Evolutionary conservation across 2,113 vertebrate genomes (phyloP), one percentile per base, ranked within the genome.

Genomic region (Rhineura floridana): DNA sequence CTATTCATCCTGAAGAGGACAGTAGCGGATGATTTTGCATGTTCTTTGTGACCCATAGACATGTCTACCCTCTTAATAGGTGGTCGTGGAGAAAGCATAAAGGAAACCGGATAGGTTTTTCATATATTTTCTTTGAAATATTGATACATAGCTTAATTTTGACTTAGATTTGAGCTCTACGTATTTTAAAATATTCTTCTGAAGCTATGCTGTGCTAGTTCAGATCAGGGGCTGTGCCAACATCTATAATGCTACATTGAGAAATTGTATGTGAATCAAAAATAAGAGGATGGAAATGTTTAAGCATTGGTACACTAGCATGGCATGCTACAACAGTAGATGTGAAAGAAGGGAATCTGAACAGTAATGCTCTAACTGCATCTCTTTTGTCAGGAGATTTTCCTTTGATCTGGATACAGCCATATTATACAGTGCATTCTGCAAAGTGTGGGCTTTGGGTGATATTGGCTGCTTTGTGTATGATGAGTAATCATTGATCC

Each of bases 1-100:
- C 83, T 3, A 4, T 94, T 93, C 92, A 95, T 94, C 77, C 88
- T 92, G 83, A 93, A 92, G 89, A 93, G 93, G 93, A 85, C 95
- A 93, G 91, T 85, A 91, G 87, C 42, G 81, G 92, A 90, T 91
- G 93, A 91, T 94, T 50, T 96, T 39, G 13, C 36, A 48, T 10
- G 8, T 10, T 39, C 6, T 17, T 36, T 36, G 21, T 81, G 73
- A 86, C 82, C 93, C 94, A 91, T 90, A 92, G 94, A 86, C 46
- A 70, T 79, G 67, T 9, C 3, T 36, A 62, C 73, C 73, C 63
- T 72, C 50, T 81, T 15, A 87, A 46, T 36, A 62, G 55, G 55
- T 36, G 7, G 11, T 59, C 42, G 70, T 72, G 36, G 25, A 21
- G 28, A 33, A 72, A 72, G 30, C 91, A 90, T 67, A 93, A 94